Conservation (phyloP, 2,888 invertebrate species). For the Luperina testacea region DNA sequence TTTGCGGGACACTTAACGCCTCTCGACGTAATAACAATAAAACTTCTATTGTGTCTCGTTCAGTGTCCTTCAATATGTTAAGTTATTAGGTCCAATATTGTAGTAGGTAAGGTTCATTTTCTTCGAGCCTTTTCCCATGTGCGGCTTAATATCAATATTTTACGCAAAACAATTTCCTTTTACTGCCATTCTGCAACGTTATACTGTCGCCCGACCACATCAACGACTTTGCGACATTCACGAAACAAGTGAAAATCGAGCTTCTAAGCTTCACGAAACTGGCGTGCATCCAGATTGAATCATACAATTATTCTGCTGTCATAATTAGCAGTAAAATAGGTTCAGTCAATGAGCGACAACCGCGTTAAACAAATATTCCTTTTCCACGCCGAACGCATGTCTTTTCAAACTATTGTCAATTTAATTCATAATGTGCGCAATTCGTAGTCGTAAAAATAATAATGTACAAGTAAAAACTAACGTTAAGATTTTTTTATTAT, state of each 20-base stretch:
- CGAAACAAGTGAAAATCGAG: conserved; percentile 17
- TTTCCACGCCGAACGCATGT: neutral
- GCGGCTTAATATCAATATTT: conserved; percentile 33
- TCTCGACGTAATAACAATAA: too few species aligned
- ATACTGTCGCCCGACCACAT: neutral
- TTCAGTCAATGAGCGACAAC: neutral
- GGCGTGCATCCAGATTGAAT: conserved; percentile 15
- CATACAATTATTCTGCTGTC: conserved; percentile 4
- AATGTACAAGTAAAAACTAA: too few species aligned
- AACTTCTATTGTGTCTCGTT: too few species aligned
- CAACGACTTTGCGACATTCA: conserved; percentile 4
- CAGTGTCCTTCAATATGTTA: too few species aligned
- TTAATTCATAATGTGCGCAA: too few species aligned
- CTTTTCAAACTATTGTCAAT: neutral
- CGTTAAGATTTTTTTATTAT: too few species aligned
- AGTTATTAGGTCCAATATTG: conserved; percentile 18
- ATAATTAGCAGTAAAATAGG: conserved; percentile 10
- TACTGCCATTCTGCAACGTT: conserved; percentile 10
- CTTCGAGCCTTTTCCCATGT: neutral
- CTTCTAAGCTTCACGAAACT: conserved; percentile 2
- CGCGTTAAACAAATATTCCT: neutral
- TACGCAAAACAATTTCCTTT: conserved; percentile 11
- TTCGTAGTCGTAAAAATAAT: too few species aligned
- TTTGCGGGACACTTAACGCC: too few species aligned
- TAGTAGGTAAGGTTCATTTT: conserved; percentile 12